phyloP scores from a whole-genome alignment of 2,113 vertebrate genomes.

The Oreochromis tanganicae region DNA sequence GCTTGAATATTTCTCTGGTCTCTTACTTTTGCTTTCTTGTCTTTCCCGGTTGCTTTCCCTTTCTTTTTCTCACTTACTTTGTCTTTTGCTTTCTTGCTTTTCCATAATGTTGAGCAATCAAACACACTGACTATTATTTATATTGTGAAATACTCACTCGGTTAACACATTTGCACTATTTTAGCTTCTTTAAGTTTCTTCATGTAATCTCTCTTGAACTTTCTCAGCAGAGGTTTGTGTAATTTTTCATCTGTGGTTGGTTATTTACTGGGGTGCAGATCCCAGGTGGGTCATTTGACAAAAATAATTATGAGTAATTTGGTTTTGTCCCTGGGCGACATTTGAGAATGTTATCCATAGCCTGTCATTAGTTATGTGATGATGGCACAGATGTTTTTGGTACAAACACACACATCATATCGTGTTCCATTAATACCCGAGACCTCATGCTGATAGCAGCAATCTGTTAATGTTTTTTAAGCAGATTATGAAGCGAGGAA shows the following conservation, averaged over 20 bases:
- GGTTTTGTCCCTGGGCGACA: not conserved
- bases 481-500: conserved; percentile 18
- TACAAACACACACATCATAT: not conserved
- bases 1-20: not conserved
- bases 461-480: conserved; percentile 28
- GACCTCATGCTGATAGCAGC: not conserved
- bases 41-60: not conserved
- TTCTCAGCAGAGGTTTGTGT: not conserved
- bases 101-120: not conserved
- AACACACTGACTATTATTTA: rapidly evolving
- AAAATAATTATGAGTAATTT: not conserved
- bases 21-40: not conserved
- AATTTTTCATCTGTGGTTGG: not conserved
- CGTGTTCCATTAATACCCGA: conserved; percentile 5
- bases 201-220: not conserved
- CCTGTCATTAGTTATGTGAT: conserved; percentile 1
- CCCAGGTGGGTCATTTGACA: not conserved
- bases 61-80: not conserved
- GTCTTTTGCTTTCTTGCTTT: not conserved
- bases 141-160: rapidly evolving
- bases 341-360: not conserved
- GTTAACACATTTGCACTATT: not conserved
- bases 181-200: not conserved
- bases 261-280: not conserved
- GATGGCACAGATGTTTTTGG: conserved; percentile 33